Conservation (phyloP, 2,113 vertebrate genomes). For the Cygnus atratus region DNA sequence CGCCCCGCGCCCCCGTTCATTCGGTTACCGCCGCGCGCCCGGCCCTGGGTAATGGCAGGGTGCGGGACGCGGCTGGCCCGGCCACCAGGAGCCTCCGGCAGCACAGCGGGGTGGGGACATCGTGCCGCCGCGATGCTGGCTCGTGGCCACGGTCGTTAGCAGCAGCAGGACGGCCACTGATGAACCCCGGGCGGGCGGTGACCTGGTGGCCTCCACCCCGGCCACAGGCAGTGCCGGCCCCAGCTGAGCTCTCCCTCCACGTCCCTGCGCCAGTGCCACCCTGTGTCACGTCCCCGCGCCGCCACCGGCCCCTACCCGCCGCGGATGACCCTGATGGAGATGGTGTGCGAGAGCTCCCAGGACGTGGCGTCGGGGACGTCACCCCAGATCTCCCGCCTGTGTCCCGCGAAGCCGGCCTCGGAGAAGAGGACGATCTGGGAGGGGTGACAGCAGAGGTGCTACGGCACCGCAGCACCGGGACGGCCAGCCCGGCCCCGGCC, state of each 20-base stretch:
- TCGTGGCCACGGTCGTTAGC: background rate
- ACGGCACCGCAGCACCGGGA: accelerated
- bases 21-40: background rate
- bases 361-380: slow-evolving; percentile 81
- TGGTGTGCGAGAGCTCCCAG: slow-evolving; percentile 84
- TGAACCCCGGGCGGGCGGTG: background rate
- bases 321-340: slow-evolving; percentile 88
- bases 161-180: accelerated
- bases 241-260: accelerated
- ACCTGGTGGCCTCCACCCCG: accelerated
- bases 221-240: accelerated
- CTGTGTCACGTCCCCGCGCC: background rate
- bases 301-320: slow-evolving; percentile 83
- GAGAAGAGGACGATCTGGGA: slow-evolving; percentile 88
- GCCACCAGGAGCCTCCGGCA: background rate
- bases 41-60: background rate
- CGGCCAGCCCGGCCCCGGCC: accelerated
- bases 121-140: background rate
- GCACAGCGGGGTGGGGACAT: background rate
- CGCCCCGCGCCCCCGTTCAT: background rate
- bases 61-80: background rate
- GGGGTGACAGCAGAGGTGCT: background rate
- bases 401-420: slow-evolving; percentile 79
- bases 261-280: background rate
- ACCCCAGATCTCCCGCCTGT: slow-evolving; percentile 80